These are phyloP conservation scores for Anoplophora glabripennis DNA, from an alignment of 1,140 invertebrate species.

Conservation along the genomic window DNA sequence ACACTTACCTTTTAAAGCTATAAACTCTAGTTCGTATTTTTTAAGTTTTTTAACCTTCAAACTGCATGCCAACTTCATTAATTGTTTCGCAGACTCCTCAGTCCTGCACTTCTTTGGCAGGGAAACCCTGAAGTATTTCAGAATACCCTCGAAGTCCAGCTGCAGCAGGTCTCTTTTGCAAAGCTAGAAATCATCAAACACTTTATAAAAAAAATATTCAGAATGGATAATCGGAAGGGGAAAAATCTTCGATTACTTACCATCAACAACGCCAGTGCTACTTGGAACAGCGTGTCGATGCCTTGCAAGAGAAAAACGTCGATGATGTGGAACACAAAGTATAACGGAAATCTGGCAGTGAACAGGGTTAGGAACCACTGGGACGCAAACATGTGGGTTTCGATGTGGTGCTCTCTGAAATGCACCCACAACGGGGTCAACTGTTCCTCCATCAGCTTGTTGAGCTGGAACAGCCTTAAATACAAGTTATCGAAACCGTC, in stretches of 20 bases:
- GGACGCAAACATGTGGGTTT: conserved; percentile 98
- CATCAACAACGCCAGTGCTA: conserved; percentile 88
- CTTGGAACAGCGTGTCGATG: conserved; percentile 92
- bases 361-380: conserved; percentile 99
- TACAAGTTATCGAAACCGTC: conserved; percentile 96
- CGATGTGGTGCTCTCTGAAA: conserved; percentile 87
- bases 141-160: conserved; percentile 95
- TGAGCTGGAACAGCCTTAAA: conserved; percentile 93
- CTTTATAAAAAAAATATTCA: neutral
- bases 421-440: conserved; percentile 85
- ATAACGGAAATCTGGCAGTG: conserved; percentile 96
- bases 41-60: conserved; percentile 92
- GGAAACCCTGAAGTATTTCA: conserved; percentile 92
- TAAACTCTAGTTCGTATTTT: conserved; percentile 95
- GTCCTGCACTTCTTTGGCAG: conserved; percentile 94
- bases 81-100: conserved; percentile 81
- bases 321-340: conserved; percentile 95
- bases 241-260: conserved; percentile 53
- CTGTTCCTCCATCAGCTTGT: conserved; percentile 93
- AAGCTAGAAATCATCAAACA: conserved; percentile 53
- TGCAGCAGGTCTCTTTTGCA: conserved; percentile 91
- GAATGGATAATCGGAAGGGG: neutral
- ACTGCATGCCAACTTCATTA: conserved; percentile 86
- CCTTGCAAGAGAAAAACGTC: conserved; percentile 95
- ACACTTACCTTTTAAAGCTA: conserved; percentile 67